A percentile compares a stretch with the other conserved stretches of the same genome.
Evolutionary conservation across 2,113 vertebrate genomes (phyloP).

Genomic region (Cyanocitta stelleri): DNA sequence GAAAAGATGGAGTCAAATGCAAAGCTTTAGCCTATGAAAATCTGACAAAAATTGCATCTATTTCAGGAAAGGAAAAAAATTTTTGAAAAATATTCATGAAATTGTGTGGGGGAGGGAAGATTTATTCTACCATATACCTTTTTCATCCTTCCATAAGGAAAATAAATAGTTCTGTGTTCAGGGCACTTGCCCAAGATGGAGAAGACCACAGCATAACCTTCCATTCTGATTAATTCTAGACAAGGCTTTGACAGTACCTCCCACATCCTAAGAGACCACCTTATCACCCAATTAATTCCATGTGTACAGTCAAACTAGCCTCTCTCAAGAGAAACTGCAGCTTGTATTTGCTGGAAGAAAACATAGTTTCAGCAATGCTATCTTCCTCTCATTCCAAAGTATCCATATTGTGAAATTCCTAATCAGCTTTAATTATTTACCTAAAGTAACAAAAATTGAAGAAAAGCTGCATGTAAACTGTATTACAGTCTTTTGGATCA

Average conservation of each 20-base stretch:
- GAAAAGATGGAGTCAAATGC: not conserved
- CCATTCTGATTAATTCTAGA: not conserved
- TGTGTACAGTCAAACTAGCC: not conserved
- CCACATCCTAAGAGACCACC: not conserved
- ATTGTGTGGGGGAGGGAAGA: rapidly evolving
- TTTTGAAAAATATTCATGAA: not conserved
- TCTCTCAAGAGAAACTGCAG: not conserved
- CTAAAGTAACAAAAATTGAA: not conserved
- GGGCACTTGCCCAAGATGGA: not conserved
- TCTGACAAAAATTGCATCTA: not conserved
- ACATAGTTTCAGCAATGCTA: not conserved
- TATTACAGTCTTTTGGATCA: not conserved
- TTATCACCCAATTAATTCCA: not conserved
- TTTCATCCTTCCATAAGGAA: not conserved
- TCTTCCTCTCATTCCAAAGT: not conserved
- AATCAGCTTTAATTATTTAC: not conserved
- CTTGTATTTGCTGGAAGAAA: not conserved
- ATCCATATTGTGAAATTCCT: not conserved
- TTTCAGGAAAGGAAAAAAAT: not conserved
- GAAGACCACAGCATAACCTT: not conserved
- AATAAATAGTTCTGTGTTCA: not conserved
- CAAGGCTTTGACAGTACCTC: not conserved
- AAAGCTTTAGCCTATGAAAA: not conserved
- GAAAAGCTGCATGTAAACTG: not conserved
- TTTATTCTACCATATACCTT: not conserved